Percentiles rank a stretch among this genome's conserved stretches.
These are phyloP conservation scores for Silurus aristotelis DNA, from an alignment of 2,797 vertebrate genomes.

Conservation along the genomic window DNA sequence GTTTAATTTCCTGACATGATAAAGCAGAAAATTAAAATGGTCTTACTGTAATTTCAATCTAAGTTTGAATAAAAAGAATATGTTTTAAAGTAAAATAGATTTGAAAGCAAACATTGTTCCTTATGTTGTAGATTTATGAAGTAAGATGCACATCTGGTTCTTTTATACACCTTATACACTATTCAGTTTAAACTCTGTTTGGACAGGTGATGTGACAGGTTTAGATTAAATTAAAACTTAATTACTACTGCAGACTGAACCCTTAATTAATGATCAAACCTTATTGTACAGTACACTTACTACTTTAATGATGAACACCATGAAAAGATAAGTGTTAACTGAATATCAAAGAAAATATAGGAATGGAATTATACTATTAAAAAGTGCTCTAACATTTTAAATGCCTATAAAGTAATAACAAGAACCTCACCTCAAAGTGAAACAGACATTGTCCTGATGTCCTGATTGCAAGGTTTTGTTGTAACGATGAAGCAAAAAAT, in stretches of 20 bases:
- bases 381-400: background rate
- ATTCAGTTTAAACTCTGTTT: background rate
- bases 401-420: background rate
- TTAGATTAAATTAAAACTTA: background rate
- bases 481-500: background rate
- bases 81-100: background rate
- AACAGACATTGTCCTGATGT: background rate
- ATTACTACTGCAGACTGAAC: background rate
- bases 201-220: background rate
- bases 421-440: background rate
- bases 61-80: background rate
- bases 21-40: background rate
- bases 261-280: background rate
- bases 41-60: too few species aligned
- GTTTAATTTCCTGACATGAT: background rate
- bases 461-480: background rate
- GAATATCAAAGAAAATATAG: background rate
- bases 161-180: background rate
- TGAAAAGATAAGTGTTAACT: background rate
- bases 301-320: too few species aligned
- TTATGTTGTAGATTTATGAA: background rate
- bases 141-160: background rate
- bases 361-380: background rate
- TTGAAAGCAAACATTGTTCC: background rate
- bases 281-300: background rate